Conservation (phyloP, 2,888 invertebrate species). For the Netelia melanura region DNA sequence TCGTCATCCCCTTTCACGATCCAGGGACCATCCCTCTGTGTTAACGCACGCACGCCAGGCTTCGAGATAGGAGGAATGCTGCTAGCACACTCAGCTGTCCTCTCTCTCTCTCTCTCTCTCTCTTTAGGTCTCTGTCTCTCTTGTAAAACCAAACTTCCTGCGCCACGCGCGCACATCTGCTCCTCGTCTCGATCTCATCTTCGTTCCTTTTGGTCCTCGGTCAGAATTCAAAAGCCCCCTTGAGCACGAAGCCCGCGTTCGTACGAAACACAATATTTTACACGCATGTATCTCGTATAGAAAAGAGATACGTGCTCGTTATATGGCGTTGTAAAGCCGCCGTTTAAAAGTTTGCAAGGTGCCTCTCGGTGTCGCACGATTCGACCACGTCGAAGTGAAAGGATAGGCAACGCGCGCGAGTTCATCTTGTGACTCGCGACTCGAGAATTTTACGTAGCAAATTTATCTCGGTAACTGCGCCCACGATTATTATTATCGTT, state of each 20-base stretch:
- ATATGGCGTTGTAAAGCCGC: neutral
- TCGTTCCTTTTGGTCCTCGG: slow-evolving; percentile 30
- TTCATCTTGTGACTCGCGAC: slow-evolving; percentile 74
- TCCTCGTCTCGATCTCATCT: slow-evolving; percentile 62
- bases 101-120: slow-evolving; percentile 59
- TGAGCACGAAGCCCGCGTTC: neutral
- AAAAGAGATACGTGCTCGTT: neutral
- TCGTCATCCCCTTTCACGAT: slow-evolving; percentile 68
- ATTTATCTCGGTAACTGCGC: slow-evolving; percentile 7
- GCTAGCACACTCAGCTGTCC: slow-evolving; percentile 77
- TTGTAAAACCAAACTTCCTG: slow-evolving; percentile 82
- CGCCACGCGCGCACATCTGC: slow-evolving; percentile 81
- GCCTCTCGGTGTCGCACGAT: slow-evolving; percentile 71
- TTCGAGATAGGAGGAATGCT: slow-evolving; percentile 64
- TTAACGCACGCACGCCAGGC: slow-evolving; percentile 24
- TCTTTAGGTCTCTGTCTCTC: slow-evolving; percentile 26
- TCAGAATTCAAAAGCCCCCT: neutral
- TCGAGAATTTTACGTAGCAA: slow-evolving; percentile 22
- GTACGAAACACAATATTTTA: neutral
- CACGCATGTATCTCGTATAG: neutral
- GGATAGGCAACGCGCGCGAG: slow-evolving; percentile 72
- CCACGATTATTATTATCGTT: neutral
- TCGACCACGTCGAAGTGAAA: slow-evolving; percentile 75
- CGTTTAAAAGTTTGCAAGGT: slow-evolving; percentile 64
- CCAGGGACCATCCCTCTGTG: slow-evolving; percentile 16